Evolutionary conservation across 1,140 invertebrate genomes (phyloP), one percentile per base, ranked within the genome.

Genomic region (Tetragnatha versicolor): DNA sequence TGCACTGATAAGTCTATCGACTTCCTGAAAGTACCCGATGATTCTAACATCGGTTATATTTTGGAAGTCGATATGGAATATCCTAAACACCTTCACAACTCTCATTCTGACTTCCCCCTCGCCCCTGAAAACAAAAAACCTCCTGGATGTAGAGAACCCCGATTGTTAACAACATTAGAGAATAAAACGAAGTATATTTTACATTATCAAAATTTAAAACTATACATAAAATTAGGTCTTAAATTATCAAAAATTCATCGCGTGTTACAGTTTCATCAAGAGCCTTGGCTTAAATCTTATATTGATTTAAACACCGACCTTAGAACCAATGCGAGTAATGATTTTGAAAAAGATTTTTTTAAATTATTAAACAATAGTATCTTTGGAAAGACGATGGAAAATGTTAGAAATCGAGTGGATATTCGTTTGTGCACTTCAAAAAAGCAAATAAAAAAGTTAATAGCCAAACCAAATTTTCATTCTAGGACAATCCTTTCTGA

Each of bases 261-360:
- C 7, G 17, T 55, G 20, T 25, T 53, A 17, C n/a, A 37, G 17
- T 55, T 37, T 25, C 17, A 2, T 20, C 68, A 39, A 22, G 22
- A n/a, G 12, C 5, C 68, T 14, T 70, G 47, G 68, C 25, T 70
- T 14, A 70, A 47, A 70, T 1, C 4, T 35, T 68, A 47, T 14
- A 68, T 68, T 27, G 63, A 45, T 6, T 29, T 31, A 3, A 68
- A 68, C 33, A 47, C 63, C 9, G 12, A 45, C 10, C 12, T 27
- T 7, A 35, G 63, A 49, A 29, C 42, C 22, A 2, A 27, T 9
- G 68, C 49, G n/a, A 37, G 10, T 3, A 70, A 55, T 39, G 33
- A 55, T n/a, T 70, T 70, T 35, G 47, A 53, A 27, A 70, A 70
- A 53, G 68, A 70, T 51, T 70, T 31, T 70, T 37, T n/a, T n/a